phyloP scores from a whole-genome alignment of 2,113 vertebrate species.

The Nesoenas mayeri region DNA sequence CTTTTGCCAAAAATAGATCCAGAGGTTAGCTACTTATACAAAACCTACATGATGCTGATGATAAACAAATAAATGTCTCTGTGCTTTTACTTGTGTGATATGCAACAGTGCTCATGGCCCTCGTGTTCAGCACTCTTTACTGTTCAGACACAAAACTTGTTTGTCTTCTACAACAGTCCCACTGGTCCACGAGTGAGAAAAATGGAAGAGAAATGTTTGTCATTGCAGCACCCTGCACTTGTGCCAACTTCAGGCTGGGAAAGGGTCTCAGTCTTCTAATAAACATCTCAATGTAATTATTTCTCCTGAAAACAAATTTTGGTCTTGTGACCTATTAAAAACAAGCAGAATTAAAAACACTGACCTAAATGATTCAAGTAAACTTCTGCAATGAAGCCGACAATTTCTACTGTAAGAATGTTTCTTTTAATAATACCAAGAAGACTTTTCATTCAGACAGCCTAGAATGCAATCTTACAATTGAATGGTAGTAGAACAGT shows the following conservation, averaged over 20 bases:
- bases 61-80: background rate
- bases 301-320: background rate
- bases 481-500: rapidly evolving
- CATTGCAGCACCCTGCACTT: background rate
- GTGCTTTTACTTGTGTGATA: background rate
- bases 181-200: background rate
- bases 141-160: background rate
- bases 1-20: background rate
- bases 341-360: background rate
- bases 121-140: background rate
- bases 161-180: background rate
- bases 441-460: background rate
- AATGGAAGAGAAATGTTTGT: background rate
- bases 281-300: background rate
- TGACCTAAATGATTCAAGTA: background rate
- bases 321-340: background rate
- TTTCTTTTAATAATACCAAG: background rate
- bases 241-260: background rate
- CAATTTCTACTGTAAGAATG: background rate
- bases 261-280: background rate
- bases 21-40: background rate
- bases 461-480: background rate
- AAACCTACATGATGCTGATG: background rate
- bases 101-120: background rate
- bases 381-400: background rate